Conservation (phyloP, 30 jellyfish, hydroid and myxozoan species). For the Hydractinia echinata region DNA sequence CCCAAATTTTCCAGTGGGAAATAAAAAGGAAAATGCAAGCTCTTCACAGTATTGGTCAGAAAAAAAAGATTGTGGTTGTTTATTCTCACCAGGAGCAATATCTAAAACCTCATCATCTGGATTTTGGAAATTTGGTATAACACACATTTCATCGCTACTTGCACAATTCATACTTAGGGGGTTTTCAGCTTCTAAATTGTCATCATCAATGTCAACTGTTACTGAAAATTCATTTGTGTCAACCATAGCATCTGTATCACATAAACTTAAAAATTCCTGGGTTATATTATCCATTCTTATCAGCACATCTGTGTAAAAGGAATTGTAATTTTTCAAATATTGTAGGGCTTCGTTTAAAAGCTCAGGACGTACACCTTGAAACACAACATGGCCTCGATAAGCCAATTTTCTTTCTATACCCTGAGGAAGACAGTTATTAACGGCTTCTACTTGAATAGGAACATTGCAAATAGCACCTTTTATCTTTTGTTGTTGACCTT, state of each 20-base stretch:
- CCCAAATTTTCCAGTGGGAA: constrained; percentile 43
- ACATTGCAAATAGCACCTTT: constrained; percentile 24
- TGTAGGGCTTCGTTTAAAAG: background rate
- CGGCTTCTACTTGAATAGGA: background rate
- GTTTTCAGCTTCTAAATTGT: background rate
- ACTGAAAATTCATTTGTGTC: constrained; percentile 15
- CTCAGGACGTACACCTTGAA: constrained; percentile 29
- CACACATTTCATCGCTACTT: constrained; percentile 27
- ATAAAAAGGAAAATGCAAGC: constrained; percentile 26
- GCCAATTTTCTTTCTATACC: constrained; percentile 15
- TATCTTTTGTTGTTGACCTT: constrained; percentile 22
- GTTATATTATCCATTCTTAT: constrained; percentile 15
- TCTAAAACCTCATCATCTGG: constrained; percentile 19
- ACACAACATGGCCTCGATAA: constrained; percentile 20
- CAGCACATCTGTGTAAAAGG: background rate
- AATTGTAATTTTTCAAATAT: background rate
- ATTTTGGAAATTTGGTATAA: constrained; percentile 8
- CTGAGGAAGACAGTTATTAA: background rate
- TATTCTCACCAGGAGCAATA: constrained; percentile 24
- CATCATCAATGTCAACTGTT: constrained; percentile 20
- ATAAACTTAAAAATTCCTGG: constrained; percentile 8
- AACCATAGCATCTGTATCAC: constrained; percentile 15
- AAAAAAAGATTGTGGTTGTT: background rate
- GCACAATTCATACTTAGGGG: constrained; percentile 20
- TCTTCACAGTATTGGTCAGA: background rate